A percentile compares a stretch with the other conserved stretches of the same genome.
Evolutionary conservation across 2,113 vertebrate species (phyloP).

Genomic region (Sander lucioperca): DNA sequence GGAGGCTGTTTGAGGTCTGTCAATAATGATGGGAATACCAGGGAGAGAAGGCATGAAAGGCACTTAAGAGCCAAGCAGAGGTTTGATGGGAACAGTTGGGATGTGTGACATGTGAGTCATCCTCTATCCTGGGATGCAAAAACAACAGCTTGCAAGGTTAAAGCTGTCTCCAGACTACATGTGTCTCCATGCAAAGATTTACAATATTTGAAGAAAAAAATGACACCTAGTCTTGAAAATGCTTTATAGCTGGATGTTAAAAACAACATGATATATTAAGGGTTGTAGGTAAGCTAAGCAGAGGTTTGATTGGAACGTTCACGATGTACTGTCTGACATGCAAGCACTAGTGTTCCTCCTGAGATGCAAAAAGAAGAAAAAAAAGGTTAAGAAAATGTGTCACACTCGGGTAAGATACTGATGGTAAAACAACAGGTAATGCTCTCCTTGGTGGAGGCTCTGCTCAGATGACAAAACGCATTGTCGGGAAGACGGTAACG

Average conservation of each 20-base stretch:
- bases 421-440: constrained; percentile 27
- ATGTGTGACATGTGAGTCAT: constrained; percentile 34
- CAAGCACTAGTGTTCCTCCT: neutral
- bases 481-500: neutral
- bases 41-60: constrained; percentile 57
- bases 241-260: neutral
- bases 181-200: neutral
- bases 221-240: neutral
- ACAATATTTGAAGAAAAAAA: constrained; percentile 3
- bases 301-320: constrained; percentile 23
- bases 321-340: constrained; percentile 20
- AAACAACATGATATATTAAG: constrained; percentile 6
- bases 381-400: neutral
- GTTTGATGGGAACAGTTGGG: constrained; percentile 37
- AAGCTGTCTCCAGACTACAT: constrained; percentile 21
- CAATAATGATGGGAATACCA: constrained; percentile 60
- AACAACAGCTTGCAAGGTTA: constrained; percentile 58
- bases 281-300: neutral
- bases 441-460: neutral
- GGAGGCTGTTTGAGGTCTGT: constrained; percentile 58
- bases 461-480: neutral
- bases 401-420: neutral
- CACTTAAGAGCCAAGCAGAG: constrained; percentile 49
- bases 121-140: constrained; percentile 49
- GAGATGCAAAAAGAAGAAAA: constrained; percentile 14